A percentile compares a stretch with the other conserved stretches of the same genome.
These are phyloP conservation scores for Pelecanus crispus DNA, from an alignment of 2,113 vertebrate species.

Conservation along the genomic window DNA sequence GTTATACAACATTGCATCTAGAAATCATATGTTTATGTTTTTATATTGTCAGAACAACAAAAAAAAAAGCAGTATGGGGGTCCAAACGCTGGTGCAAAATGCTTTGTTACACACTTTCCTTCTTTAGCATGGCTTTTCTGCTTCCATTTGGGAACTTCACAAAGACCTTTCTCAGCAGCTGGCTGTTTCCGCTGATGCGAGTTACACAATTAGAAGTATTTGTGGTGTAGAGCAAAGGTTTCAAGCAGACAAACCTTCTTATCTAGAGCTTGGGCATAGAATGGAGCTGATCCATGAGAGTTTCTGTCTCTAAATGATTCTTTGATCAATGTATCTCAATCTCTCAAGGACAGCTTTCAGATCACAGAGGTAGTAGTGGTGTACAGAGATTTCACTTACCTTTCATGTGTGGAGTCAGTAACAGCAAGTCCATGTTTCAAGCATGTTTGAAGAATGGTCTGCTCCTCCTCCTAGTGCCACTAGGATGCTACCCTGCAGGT, in stretches of 20 bases:
- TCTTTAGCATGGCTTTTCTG: neutral
- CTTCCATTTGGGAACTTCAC: neutral
- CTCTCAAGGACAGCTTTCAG: neutral
- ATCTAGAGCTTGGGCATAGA: neutral
- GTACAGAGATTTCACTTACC: neutral
- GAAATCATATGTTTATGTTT: neutral
- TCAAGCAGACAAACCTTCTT: neutral
- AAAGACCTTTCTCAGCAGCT: neutral
- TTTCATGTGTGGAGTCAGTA: neutral
- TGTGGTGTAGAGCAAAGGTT: neutral
- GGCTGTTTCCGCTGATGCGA: neutral
- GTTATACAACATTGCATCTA: neutral
- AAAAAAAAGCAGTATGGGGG: neutral
- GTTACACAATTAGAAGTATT: neutral
- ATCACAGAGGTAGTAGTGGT: neutral
- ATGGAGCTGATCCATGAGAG: neutral
- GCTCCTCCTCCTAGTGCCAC: neutral
- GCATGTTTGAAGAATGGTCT: neutral
- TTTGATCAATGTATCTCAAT: neutral
- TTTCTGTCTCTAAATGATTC: neutral
- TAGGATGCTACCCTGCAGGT: neutral
- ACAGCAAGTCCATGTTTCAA: neutral
- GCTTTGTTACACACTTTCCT: neutral
- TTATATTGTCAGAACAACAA: neutral
- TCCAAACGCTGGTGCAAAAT: neutral